phyloP scores from a whole-genome alignment of 2,113 vertebrate genomes.

The Alectura lathami region DNA sequence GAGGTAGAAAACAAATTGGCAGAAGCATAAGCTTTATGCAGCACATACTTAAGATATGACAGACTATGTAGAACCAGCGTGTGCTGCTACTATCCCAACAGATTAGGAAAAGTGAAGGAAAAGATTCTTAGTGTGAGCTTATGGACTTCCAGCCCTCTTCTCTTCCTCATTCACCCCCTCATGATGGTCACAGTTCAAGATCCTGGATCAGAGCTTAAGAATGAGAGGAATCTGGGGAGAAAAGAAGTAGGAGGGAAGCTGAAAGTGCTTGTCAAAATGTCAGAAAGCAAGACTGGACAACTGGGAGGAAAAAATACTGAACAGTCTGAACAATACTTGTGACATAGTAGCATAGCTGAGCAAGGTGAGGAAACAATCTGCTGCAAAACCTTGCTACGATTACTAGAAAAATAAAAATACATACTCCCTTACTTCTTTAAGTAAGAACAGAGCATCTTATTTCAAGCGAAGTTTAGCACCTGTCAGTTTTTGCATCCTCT shows the following conservation, averaged over 20 bases:
- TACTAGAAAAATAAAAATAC: background rate
- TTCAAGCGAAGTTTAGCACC: background rate
- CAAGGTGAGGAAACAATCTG: background rate
- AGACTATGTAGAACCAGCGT: background rate
- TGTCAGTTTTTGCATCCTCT: background rate
- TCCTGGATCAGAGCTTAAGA: background rate
- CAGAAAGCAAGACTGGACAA: background rate
- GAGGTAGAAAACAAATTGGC: background rate
- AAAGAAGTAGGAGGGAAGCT: background rate
- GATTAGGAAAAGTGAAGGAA: background rate
- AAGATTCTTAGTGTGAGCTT: background rate
- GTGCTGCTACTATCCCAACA: background rate
- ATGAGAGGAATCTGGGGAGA: background rate
- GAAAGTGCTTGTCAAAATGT: background rate
- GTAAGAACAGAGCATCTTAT: background rate
- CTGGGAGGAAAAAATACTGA: background rate
- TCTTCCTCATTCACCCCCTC: background rate
- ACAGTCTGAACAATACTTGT: background rate
- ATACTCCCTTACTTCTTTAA: background rate
- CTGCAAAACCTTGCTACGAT: background rate
- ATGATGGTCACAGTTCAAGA: background rate
- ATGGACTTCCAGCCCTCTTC: background rate
- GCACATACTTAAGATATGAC: background rate
- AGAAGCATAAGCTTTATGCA: background rate
- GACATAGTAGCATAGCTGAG: background rate